Conservation (phyloP, 2,888 invertebrate genomes). For the Chamaedrilus cognettii region DNA sequence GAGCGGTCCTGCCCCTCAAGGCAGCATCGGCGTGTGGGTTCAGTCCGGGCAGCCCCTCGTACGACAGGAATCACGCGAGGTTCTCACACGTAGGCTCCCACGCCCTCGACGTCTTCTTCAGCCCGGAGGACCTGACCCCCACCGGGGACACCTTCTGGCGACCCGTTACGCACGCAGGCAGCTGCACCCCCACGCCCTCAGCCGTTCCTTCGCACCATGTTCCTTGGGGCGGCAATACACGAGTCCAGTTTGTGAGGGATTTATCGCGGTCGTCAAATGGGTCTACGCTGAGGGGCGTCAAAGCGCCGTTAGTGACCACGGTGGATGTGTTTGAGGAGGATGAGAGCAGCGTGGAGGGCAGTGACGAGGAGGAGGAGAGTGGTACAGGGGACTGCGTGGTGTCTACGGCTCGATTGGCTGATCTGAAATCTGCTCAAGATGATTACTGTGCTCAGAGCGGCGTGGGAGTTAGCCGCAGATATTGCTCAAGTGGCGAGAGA, state of each 20-base stretch:
- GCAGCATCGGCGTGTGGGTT: conserved; percentile 14
- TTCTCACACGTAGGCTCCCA: conserved; percentile 40
- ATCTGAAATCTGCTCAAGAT: background rate
- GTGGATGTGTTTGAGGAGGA: background rate
- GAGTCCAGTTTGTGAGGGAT: no score
- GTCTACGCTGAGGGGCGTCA: background rate
- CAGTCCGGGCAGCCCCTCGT: conserved; percentile 32
- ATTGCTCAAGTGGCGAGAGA: background rate
- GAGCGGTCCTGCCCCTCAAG: conserved; percentile 3
- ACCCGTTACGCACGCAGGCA: conserved; percentile 3
- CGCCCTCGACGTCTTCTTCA: conserved; percentile 39
- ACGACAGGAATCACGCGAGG: conserved; percentile 30
- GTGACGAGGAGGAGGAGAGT: background rate
- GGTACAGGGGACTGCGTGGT: no score
- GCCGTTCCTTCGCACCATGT: no score
- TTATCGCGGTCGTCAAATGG: no score
- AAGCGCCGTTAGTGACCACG: background rate
- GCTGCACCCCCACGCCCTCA: no score
- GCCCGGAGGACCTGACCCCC: conserved; percentile 36
- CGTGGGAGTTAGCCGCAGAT: background rate
- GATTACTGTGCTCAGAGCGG: background rate
- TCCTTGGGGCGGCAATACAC: no score
- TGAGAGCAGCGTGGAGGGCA: background rate
- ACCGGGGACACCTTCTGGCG: conserved; percentile 15
- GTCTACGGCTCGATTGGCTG: no score